Conservation (phyloP, 2,113 vertebrate species). For the Oncorhynchus clarkii region DNA sequence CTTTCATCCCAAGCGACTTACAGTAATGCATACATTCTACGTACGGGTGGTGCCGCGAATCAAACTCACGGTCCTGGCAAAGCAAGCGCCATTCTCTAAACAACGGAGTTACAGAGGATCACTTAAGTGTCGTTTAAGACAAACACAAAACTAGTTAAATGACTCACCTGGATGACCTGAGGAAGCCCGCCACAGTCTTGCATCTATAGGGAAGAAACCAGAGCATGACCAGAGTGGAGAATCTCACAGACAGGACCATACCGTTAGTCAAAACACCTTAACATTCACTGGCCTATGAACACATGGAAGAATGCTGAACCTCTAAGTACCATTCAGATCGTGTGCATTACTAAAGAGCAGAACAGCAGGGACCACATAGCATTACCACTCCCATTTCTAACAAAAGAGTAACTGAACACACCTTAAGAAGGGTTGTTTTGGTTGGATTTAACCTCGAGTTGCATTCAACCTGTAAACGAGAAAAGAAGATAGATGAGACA, state of each 20-base stretch:
- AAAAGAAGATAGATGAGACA: not conserved
- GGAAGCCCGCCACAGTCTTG: slow-evolving; percentile 94
- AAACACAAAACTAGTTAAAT: not conserved
- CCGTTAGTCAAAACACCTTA: too few species aligned
- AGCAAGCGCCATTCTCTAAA: too few species aligned
- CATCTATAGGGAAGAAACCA: slow-evolving; percentile 79
- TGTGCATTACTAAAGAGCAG: not conserved
- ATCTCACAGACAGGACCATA: too few species aligned
- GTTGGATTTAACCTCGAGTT: slow-evolving; percentile 93
- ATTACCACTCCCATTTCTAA: not conserved
- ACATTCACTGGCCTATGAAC: too few species aligned
- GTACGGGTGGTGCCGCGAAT: too few species aligned
- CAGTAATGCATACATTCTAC: too few species aligned
- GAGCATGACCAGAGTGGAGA: not conserved
- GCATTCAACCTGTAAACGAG: slow-evolving; percentile 86
- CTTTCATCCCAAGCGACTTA: too few species aligned
- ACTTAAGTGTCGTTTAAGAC: not conserved
- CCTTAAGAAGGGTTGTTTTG: slow-evolving; percentile 93
- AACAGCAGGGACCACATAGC: not conserved
- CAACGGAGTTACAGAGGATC: too few species aligned
- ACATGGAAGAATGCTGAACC: too few species aligned
- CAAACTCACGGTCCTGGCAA: too few species aligned
- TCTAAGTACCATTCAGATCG: too few species aligned
- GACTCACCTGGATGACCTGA: slow-evolving; percentile 91
- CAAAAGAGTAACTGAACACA: slow-evolving; percentile 34